These are phyloP conservation scores for Holothuria scabra DNA, from an alignment of 53 echinoderm and acorn worm species.

Conservation along the genomic window DNA sequence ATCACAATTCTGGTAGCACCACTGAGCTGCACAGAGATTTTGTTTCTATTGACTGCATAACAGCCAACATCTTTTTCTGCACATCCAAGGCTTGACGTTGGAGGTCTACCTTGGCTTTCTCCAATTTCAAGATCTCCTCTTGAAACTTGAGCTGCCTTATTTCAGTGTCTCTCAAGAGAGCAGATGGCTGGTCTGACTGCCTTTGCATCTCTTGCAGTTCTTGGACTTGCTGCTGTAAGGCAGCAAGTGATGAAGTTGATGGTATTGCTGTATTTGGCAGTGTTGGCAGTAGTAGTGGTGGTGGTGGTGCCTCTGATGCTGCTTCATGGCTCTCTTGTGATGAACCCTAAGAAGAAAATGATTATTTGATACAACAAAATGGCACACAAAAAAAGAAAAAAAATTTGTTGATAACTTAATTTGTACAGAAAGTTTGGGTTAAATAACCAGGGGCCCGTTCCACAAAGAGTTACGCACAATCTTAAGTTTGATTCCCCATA, in stretches of 20 bases:
- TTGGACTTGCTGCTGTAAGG: conserved; percentile 34
- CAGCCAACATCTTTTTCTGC: conserved; percentile 18
- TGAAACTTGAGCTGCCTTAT: conserved; percentile 18
- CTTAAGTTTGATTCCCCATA: too few relatives aligned
- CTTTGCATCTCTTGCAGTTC: conserved; percentile 5
- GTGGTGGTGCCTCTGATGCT: too few relatives aligned
- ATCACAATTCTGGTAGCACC: not conserved
- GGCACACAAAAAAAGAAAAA: too few relatives aligned
- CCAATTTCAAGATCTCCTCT: conserved; percentile 22
- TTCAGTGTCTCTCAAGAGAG: conserved; percentile 8
- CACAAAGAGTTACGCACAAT: too few relatives aligned
- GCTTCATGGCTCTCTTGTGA: too few relatives aligned
- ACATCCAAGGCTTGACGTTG: conserved; percentile 9
- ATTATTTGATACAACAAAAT: too few relatives aligned
- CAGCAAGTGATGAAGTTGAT: not conserved
- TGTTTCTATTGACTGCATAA: not conserved
- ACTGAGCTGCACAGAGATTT: conserved; percentile 1
- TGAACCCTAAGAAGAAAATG: too few relatives aligned
- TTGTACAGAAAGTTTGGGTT: too few relatives aligned
- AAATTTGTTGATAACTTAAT: too few relatives aligned
- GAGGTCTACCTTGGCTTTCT: conserved; percentile 11
- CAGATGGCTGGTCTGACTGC: not conserved
- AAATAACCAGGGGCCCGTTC: too few relatives aligned
- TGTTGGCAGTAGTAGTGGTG: too few relatives aligned
- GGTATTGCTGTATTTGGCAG: too few relatives aligned